Evolutionary conservation across 1,140 invertebrate genomes (phyloP).

Genomic region (Trichomalopsis sarcophagae): DNA sequence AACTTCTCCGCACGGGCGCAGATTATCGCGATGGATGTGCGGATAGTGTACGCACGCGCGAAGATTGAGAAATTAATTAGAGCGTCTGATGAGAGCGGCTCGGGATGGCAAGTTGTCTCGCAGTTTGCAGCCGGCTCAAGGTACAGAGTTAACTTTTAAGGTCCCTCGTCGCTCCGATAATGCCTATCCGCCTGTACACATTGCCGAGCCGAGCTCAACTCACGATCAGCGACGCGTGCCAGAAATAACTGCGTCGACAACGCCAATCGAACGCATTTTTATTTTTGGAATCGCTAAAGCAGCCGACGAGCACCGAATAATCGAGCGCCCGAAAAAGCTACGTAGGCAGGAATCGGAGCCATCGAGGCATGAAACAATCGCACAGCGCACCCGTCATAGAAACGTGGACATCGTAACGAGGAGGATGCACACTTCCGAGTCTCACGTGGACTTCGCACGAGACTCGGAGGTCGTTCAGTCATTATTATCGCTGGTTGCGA

Average conservation of each 20-base stretch:
- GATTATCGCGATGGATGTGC: slow-evolving; percentile 10
- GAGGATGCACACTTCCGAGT: slow-evolving; percentile 46
- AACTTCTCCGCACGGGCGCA: not conserved
- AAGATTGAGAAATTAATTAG: slow-evolving; percentile 45
- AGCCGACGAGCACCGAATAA: no score
- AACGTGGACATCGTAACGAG: not conserved
- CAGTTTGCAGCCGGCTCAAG: not conserved
- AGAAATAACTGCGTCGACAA: no score
- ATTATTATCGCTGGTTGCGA: slow-evolving; percentile 39
- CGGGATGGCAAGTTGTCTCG: not conserved
- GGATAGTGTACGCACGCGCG: no score
- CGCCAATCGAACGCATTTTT: no score
- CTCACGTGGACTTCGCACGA: slow-evolving; percentile 62
- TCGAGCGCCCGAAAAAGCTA: no score
- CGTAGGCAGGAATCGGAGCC: no score
- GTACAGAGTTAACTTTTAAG: not conserved
- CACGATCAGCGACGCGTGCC: no score
- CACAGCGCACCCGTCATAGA: no score
- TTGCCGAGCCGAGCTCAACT: no score
- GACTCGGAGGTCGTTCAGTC: slow-evolving; percentile 45
- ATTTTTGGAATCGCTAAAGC: no score
- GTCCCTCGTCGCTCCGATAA: not conserved
- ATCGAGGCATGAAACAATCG: no score
- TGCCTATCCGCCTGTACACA: no score
- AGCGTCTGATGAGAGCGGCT: slow-evolving; percentile 27